Conservation (phyloP, 2,888 invertebrate genomes). For the Antheraea yamamai region DNA sequence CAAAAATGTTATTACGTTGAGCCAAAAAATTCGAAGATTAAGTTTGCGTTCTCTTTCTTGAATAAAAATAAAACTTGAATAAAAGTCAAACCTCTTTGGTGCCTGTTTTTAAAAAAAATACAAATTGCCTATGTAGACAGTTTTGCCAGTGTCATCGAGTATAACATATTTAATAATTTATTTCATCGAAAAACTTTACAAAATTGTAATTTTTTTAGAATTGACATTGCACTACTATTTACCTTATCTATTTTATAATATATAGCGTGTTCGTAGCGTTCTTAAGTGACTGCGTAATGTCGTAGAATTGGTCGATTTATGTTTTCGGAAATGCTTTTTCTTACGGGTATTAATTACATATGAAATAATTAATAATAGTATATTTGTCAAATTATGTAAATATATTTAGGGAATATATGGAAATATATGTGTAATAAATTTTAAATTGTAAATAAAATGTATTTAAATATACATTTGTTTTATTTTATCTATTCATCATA, state of each 20-base stretch:
- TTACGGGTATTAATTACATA: slow-evolving; percentile 6
- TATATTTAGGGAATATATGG: neutral
- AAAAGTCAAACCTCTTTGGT: neutral
- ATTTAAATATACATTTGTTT: neutral
- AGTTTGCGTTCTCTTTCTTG: too few relatives aligned
- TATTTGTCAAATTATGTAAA: neutral
- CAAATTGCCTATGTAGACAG: neutral
- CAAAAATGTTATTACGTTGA: too few relatives aligned
- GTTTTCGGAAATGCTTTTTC: neutral
- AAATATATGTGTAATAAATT: slow-evolving; percentile 8
- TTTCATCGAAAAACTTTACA: neutral
- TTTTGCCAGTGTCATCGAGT: neutral
- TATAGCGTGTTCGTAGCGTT: neutral
- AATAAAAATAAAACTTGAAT: too few relatives aligned
- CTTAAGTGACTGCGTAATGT: neutral
- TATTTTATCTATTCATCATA: neutral
- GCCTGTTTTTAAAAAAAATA: neutral
- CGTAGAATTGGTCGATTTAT: neutral
- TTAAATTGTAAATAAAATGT: slow-evolving; percentile 13
- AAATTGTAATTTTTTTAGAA: neutral
- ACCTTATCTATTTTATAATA: neutral
- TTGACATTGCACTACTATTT: neutral
- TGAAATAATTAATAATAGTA: neutral
- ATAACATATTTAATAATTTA: neutral
- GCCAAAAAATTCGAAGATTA: too few relatives aligned